Evolutionary conservation across 1,140 invertebrate genomes (phyloP), one percentile per base, ranked within the genome.

Genomic region (Nasonia vitripennis): DNA sequence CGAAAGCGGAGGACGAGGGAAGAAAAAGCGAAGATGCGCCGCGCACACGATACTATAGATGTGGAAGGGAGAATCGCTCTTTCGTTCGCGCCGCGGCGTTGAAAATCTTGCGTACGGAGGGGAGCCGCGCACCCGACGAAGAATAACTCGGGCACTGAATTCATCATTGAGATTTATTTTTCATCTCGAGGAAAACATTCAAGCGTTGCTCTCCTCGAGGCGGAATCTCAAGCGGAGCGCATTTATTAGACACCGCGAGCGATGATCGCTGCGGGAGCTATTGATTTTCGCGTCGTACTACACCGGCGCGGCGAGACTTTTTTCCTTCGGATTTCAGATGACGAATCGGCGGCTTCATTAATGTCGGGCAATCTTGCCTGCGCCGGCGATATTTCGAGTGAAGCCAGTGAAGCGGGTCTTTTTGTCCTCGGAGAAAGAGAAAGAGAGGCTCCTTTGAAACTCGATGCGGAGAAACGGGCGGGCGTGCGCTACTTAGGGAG

Each of bases 131-230:
- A n/a, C 17, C 0, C 37, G 73, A 17, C 9, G 11, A 20, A 75
- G 31, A 75, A 75, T 75, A 75, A 41, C 73, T 75, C 37, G 37
- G 17, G 37, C 20, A 45, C 37, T 45, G 37, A 75, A 75, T 75
- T 75, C 73, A 45, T 75, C 73, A 45, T 75, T 75, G 37, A 75
- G 31, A 75, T 75, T 75, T 75, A 75, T 45, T 41, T 75, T 75
- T 75, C 73, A 75, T 75, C 73, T 75, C 12, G 20, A 12, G 12
- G 20, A 75, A 74, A 75, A 75, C 37, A 45, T 75, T 75, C 7
- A 10, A 9, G 9, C 7, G 0, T 41, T 9, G 37, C 4, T 70
- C 14, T 23, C n/a, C 23, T 31, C 27, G n/a, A 9, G 17, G 68
- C 5, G 10, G 23, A 70, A 70, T 70, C 27, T 11, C 17, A 70